phyloP scores from a whole-genome alignment of 2,797 vertebrate genomes.

The Hirundo rustica region DNA sequence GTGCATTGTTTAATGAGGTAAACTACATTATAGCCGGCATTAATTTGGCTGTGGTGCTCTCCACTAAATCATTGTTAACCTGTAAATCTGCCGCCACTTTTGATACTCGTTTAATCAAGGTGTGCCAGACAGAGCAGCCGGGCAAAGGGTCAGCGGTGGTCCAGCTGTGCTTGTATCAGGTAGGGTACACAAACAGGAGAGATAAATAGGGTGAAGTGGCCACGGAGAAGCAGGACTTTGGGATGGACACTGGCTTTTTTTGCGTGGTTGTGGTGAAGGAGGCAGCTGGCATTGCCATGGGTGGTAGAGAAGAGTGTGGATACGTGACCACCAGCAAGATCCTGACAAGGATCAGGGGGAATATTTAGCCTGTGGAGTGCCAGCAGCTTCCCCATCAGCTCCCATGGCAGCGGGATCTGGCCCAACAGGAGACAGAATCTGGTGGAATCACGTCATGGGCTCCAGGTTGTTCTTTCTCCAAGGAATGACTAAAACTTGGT shows the following conservation, averaged over 20 bases:
- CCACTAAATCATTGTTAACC: constrained; percentile 75
- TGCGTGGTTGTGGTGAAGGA: neutral
- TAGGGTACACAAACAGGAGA: rapidly evolving
- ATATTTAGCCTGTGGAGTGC: neutral
- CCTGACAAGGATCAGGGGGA: neutral
- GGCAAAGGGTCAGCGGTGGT: neutral
- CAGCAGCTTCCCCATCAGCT: neutral
- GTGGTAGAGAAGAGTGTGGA: neutral
- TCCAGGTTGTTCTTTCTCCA: neutral
- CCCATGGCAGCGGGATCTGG: neutral
- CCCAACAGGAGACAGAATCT: neutral
- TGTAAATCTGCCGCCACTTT: constrained; percentile 72
- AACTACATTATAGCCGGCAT: constrained; percentile 75
- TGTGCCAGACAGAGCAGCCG: neutral
- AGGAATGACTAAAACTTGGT: neutral
- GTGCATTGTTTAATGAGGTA: constrained; percentile 81
- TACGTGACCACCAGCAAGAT: rapidly evolving
- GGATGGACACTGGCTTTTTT: rapidly evolving
- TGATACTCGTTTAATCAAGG: constrained; percentile 42
- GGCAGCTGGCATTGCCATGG: neutral
- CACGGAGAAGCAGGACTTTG: neutral
- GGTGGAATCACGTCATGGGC: neutral
- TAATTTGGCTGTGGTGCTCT: constrained; percentile 69
- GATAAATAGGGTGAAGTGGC: neutral
- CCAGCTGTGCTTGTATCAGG: rapidly evolving